Conservation (phyloP, 30 jellyfish, hydroid and myxozoan genomes). For the Rhopilema esculentum region DNA sequence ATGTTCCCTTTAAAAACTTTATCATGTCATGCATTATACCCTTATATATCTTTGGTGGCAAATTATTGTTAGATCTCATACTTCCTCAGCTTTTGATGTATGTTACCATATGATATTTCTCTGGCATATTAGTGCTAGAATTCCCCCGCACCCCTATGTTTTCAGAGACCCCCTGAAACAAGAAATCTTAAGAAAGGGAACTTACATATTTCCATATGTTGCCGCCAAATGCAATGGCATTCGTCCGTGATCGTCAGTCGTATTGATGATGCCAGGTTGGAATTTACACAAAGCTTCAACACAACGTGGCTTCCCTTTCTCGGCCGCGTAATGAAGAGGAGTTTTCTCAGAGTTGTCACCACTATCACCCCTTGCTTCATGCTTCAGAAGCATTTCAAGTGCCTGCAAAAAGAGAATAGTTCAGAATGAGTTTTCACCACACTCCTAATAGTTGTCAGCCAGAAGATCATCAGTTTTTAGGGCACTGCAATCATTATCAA, state of each 20-base stretch:
- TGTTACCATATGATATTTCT: too few relatives aligned
- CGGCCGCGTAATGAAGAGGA: constrained; percentile 92
- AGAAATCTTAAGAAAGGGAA: background rate
- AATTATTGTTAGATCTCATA: too few relatives aligned
- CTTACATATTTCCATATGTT: constrained; percentile 84
- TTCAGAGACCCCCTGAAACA: background rate
- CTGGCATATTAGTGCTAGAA: too few relatives aligned
- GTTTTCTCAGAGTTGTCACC: constrained; percentile 91
- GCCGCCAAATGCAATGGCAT: constrained; percentile 97
- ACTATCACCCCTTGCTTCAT: constrained; percentile 81
- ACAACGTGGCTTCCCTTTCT: constrained; percentile 76
- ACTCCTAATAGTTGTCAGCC: too few relatives aligned
- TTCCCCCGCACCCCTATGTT: background rate
- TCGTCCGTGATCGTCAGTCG: constrained; percentile 91
- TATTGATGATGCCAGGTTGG: constrained; percentile 72
- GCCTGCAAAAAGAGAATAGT: constrained; percentile 81
- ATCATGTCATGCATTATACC: too few relatives aligned
- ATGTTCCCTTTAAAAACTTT: too few relatives aligned
- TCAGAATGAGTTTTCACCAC: too few relatives aligned
- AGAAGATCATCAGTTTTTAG: too few relatives aligned
- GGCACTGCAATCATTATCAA: too few relatives aligned
- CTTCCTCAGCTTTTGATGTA: too few relatives aligned
- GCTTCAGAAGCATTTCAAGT: constrained; percentile 59
- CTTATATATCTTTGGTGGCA: too few relatives aligned
- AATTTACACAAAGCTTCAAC: constrained; percentile 69